Conservation (phyloP, 2,888 invertebrate genomes). For the Tuberolachnus salignus region DNA sequence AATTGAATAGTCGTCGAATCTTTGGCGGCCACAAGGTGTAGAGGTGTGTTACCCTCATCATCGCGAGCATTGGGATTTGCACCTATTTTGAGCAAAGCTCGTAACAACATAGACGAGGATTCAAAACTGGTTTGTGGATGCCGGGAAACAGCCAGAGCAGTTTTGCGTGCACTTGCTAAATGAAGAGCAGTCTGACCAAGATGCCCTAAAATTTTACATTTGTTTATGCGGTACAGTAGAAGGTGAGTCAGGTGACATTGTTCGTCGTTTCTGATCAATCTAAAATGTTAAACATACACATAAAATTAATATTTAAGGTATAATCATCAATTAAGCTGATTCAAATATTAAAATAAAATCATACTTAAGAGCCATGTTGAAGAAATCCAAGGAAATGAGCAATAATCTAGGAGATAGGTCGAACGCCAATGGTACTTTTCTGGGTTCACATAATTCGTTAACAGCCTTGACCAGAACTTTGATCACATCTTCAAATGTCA, state of each 20-base stretch:
- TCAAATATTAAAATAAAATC: not conserved
- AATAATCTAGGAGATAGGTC: slow-evolving; percentile 49
- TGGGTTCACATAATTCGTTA: slow-evolving; percentile 68
- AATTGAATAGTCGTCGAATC: slow-evolving; percentile 70
- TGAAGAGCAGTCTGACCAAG: slow-evolving; percentile 77
- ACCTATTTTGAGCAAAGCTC: slow-evolving; percentile 79
- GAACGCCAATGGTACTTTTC: slow-evolving; percentile 61
- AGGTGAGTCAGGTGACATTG: slow-evolving; percentile 61
- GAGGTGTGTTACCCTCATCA: slow-evolving; percentile 83
- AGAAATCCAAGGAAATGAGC: slow-evolving; percentile 56
- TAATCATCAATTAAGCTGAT: slow-evolving; percentile 58
- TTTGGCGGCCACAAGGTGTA: slow-evolving; percentile 79
- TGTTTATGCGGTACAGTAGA: slow-evolving; percentile 61
- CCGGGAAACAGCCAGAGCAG: slow-evolving; percentile 68
- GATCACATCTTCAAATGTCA: slow-evolving; percentile 79
- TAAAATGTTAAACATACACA: slow-evolving; percentile 37
- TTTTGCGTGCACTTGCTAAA: slow-evolving; percentile 82
- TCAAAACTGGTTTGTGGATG: slow-evolving; percentile 75
- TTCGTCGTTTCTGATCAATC: slow-evolving; percentile 61
- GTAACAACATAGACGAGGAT: slow-evolving; percentile 69
- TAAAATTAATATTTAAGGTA: not conserved
- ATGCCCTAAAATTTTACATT: slow-evolving; percentile 69
- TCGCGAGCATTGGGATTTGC: slow-evolving; percentile 81
- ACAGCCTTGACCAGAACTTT: slow-evolving; percentile 60
- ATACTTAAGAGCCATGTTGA: slow-evolving; percentile 52